Evolutionary conservation across 2,797 vertebrate genomes (phyloP).

Genomic region (Coregonus suidteri): DNA sequence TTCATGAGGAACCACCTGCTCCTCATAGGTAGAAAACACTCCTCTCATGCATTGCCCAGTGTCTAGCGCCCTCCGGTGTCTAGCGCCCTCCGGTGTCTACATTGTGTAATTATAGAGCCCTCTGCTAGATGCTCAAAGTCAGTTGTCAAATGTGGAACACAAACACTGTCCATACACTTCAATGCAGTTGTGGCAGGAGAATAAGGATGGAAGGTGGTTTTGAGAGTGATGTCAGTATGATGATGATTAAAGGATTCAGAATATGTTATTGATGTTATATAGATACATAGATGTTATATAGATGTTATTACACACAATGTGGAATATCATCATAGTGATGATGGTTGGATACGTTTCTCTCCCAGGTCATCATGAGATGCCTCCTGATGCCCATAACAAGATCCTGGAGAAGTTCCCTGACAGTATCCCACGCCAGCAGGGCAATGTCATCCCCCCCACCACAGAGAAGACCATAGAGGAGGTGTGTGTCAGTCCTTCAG

Average conservation of each 20-base stretch:
- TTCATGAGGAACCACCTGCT: conserved; percentile 93
- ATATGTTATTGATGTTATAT: too few species aligned
- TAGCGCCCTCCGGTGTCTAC: too few species aligned
- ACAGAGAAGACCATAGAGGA: conserved; percentile 84
- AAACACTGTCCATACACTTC: too few species aligned
- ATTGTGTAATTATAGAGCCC: conserved; percentile 38
- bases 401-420: conserved; percentile 93
- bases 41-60: not conserved
- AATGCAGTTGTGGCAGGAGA: too few species aligned
- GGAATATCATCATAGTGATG: not conserved
- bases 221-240: not conserved
- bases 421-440: conserved; percentile 85
- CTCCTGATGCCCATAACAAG: conserved; percentile 89
- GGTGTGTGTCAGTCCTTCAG: conserved; percentile 47
- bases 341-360: not conserved
- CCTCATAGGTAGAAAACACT: conserved; percentile 82
- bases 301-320: too few species aligned
- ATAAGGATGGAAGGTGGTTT: not conserved
- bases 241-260: too few species aligned
- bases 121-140: conserved; percentile 51
- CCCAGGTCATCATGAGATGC: conserved; percentile 94
- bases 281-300: too few species aligned
- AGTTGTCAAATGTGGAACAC: not conserved
- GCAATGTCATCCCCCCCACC: conserved; percentile 89
- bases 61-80: not conserved